Evolutionary conservation across 2,888 invertebrate species (phyloP).

Genomic region (Julus scanicus): DNA sequence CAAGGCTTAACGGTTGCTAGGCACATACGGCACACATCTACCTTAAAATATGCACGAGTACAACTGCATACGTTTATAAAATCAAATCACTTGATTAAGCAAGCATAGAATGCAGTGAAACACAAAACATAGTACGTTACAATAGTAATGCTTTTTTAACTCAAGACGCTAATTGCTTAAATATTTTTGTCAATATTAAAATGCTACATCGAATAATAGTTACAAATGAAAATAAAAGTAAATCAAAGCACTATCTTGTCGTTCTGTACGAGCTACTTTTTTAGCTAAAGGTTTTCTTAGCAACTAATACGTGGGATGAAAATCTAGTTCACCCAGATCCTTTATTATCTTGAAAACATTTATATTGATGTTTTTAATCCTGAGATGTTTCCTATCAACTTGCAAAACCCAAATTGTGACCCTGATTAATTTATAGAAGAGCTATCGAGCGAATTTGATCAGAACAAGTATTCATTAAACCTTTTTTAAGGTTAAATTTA

Average conservation of each 20-base stretch:
- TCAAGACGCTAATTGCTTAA: background rate
- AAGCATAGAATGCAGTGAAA: conserved; percentile 6
- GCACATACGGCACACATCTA: background rate
- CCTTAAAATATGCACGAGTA: background rate
- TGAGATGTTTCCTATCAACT: background rate
- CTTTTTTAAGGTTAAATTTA: background rate
- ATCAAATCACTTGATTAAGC: background rate
- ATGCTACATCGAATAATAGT: background rate
- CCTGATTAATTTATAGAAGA: background rate
- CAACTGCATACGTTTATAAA: background rate
- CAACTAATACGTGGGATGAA: background rate
- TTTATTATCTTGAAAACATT: background rate
- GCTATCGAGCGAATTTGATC: too few species aligned
- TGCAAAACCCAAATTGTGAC: background rate
- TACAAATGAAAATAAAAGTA: background rate
- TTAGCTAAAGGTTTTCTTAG: background rate
- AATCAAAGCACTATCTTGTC: background rate
- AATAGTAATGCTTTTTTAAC: background rate
- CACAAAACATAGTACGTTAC: background rate
- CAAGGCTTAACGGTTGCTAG: background rate
- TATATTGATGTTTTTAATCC: too few species aligned
- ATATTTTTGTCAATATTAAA: background rate
- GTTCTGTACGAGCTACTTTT: background rate
- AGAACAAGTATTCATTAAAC: background rate
- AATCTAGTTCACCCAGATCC: background rate